A percentile compares a stretch with the other conserved stretches of the same genome.
phyloP scores from a whole-genome alignment of 1,140 invertebrate species.

The Drosophila biarmipes region DNA sequence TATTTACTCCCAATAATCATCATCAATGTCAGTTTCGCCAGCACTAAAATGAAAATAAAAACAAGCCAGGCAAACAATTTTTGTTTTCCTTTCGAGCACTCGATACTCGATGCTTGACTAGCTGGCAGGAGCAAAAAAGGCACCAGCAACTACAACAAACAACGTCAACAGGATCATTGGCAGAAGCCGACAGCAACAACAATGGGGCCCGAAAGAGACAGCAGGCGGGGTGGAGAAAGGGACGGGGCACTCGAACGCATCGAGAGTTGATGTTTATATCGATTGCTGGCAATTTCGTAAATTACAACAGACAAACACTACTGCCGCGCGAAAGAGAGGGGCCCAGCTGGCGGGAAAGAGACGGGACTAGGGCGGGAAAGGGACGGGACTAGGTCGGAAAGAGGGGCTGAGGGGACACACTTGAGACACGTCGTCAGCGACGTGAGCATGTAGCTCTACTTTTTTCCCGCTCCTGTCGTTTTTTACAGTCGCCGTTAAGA shows the following conservation, averaged over 20 bases:
- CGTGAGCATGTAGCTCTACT: conserved; percentile 60
- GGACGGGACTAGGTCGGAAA: neutral
- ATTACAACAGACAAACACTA: conserved; percentile 64
- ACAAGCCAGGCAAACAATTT: conserved; percentile 48
- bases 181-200: conserved; percentile 43
- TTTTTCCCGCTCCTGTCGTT: conserved; percentile 4
- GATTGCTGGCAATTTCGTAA: conserved; percentile 79
- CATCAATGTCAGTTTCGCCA: conserved; percentile 83
- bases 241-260: conserved; percentile 42
- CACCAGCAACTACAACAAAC: conserved; percentile 19
- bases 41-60: conserved; percentile 74
- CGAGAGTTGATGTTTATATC: conserved; percentile 80
- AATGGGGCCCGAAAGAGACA: conserved; percentile 21
- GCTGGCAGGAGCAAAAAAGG: conserved; percentile 1
- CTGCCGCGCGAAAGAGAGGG: neutral
- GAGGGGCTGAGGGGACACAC: conserved; percentile 30
- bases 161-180: conserved; percentile 77
- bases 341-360: neutral
- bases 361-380: neutral
- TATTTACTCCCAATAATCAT: conserved; percentile 84
- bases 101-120: neutral
- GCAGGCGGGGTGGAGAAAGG: neutral
- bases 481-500: conserved; percentile 6
- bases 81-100: conserved; percentile 18
- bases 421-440: conserved; percentile 69